Evolutionary conservation across 2,888 invertebrate species (phyloP), one percentile per base, ranked within the genome.

Genomic region (Heliothis peltigera): DNA sequence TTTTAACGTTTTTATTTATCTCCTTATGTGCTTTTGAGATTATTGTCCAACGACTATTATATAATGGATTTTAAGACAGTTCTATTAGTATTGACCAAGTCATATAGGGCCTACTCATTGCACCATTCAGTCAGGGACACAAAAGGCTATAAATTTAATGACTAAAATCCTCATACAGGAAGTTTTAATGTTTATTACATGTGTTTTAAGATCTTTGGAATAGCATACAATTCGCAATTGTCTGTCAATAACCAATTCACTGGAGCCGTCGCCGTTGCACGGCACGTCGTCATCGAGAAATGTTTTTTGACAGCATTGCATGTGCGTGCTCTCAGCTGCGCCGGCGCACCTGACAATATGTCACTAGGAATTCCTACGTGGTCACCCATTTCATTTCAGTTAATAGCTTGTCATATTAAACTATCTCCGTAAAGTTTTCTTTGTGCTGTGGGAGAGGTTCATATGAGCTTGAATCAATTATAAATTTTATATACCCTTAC

Each of bases 361-460:
- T 73, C 74, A 73, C 75, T 64, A 77, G 73, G 82, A 82, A 87
- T 86, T 84, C 85, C 87, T 86, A 90, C 91, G 89, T 90, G 89
- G 86, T 77, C 84, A 83, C 83, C 85, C 88, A 92, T 89, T 89
- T 76, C 84, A 88, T 89, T 90, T 85, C 70, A 79, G 87, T 89
- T 91, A 89, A 91, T 91, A 83, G 89, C 89, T 86, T 87, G 88
- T 91, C 88, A 88, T 88, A 88, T 87, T 79, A 62, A 81, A 75
- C 64, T 73, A 52, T 76, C 67, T 49, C 60, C 71, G 64, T 79
- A 64, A 84, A 76, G 77, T 81, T 84, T 84, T 84, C 83, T 87
- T 88, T 85, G 84, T 84, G 82, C 78, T 79, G 76, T 79, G 70
- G 66, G 70, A 77, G 61, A 74, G 18, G 88, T 85, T 83, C 90